Evolutionary conservation across 1,140 invertebrate genomes (phyloP).

Genomic region (Diachasmimorpha longicaudata): DNA sequence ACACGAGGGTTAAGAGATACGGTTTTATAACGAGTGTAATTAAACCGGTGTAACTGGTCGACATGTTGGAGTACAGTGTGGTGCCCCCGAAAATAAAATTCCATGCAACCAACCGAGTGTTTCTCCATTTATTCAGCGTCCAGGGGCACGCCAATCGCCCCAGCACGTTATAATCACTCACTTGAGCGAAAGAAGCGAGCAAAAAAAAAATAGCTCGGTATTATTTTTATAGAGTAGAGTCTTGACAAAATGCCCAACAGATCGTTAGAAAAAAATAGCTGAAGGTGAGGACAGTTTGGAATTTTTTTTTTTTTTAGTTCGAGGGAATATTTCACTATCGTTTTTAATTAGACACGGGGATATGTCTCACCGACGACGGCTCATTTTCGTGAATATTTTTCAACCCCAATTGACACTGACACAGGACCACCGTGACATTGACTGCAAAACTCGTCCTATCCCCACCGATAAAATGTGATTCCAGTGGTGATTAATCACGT

Average conservation of each 20-base stretch:
- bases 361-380: neutral
- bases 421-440: neutral
- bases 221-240: neutral
- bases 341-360: neutral
- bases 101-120: neutral
- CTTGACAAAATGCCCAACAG: neutral
- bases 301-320: neutral
- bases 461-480: neutral
- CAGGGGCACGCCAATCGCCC: neutral
- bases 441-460: neutral
- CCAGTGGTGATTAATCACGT: neutral
- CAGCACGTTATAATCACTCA: neutral
- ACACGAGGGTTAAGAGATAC: constrained; percentile 8
- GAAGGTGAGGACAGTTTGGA: neutral
- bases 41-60: constrained; percentile 19
- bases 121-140: neutral
- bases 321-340: neutral
- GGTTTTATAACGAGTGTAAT: constrained; percentile 14
- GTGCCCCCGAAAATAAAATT: neutral
- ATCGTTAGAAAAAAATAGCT: neutral
- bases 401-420: neutral
- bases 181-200: neutral
- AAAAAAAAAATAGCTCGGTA: neutral
- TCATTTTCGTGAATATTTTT: neutral
- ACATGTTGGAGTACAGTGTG: neutral